Evolutionary conservation across 2,888 invertebrate genomes (phyloP).

Genomic region (Yponomeuta sedellus): DNA sequence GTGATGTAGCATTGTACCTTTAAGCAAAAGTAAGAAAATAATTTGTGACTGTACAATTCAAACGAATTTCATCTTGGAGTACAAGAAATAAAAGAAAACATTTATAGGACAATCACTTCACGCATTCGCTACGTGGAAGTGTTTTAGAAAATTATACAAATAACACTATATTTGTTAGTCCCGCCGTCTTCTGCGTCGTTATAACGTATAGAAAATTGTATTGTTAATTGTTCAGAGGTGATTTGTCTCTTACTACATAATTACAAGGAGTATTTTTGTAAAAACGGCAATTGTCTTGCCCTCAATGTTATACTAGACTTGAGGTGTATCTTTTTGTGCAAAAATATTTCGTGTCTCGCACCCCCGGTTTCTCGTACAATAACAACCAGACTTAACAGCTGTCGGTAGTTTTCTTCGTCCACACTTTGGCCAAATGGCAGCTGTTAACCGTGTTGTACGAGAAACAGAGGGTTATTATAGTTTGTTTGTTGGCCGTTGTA

Average conservation of each 20-base stretch:
- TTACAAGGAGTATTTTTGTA: background rate
- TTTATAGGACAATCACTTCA: slow-evolving; percentile 1
- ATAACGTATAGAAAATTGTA: background rate
- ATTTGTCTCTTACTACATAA: background rate
- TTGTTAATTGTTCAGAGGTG: background rate
- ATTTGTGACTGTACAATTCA: slow-evolving; percentile 3
- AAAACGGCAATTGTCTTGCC: background rate
- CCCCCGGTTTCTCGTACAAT: too few relatives aligned
- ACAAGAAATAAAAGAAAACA: slow-evolving; percentile 1
- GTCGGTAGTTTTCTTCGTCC: too few relatives aligned
- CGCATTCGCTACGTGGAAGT: background rate
- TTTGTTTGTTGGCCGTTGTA: too few relatives aligned
- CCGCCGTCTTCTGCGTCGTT: too few relatives aligned
- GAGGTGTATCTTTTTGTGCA: background rate
- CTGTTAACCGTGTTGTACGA: too few relatives aligned
- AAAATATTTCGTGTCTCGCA: background rate
- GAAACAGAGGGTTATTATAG: too few relatives aligned
- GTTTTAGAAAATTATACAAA: slow-evolving; percentile 14
- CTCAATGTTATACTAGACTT: background rate
- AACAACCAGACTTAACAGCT: too few relatives aligned
- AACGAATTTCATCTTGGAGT: slow-evolving; percentile 14
- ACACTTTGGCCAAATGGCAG: too few relatives aligned
- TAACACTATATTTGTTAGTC: background rate
- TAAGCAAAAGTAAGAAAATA: background rate
- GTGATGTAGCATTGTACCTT: background rate